Base-by-base conservation (phyloP, 1,140 invertebrate species). In the Ostrea edulis region DNA sequence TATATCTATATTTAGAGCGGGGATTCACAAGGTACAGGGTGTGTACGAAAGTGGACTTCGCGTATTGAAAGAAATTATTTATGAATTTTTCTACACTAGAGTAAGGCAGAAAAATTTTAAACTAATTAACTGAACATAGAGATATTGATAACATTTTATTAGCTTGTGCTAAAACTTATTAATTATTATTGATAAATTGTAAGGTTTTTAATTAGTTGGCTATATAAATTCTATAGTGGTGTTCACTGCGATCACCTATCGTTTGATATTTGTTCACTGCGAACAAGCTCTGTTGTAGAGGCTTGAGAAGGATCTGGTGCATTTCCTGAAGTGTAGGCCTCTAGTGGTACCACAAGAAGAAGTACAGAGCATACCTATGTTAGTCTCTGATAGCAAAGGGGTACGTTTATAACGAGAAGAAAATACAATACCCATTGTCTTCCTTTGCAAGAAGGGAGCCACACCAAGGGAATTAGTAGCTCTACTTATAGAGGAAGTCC, bases 251-350 rank as follows among this genome's bases (percentile, higher is more conserved):
- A 77, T 77, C 29, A 0, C 2, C n/a, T 77, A 14, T 9, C 8
- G n/a, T n/a, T 14, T 77, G 0, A 22, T 11, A 77, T 25, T 3
- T 77, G 68, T 77, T 77, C 68, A 77, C 68, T 77, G 68, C 68
- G 68, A 77, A 77, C 68, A 77, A 22, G n/a, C 8, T 77, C n/a
- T 77, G n/a, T 77, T 77, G n/a, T 77, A 77, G 68, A 9, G 68
- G n/a, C n/a, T n/a, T 11, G 68, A 77, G n/a, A 77, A 77, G 29
- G 68, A 77, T 77, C n/a, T 77, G n/a, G n/a, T 77, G 68, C 68
- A 35, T 25, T 77, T 25, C 68, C 29, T 77, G n/a, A n/a, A 77
- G n/a, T 25, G 8, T 14, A 9, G 29, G 9, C 68, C 68, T 14
- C 17, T n/a, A n/a, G 77, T 20, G 12, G 29, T 17, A 17, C 77